These are phyloP conservation scores for Ptychobarbus kaznakovi DNA, from an alignment of 2,797 vertebrate genomes.

Conservation along the genomic window DNA sequence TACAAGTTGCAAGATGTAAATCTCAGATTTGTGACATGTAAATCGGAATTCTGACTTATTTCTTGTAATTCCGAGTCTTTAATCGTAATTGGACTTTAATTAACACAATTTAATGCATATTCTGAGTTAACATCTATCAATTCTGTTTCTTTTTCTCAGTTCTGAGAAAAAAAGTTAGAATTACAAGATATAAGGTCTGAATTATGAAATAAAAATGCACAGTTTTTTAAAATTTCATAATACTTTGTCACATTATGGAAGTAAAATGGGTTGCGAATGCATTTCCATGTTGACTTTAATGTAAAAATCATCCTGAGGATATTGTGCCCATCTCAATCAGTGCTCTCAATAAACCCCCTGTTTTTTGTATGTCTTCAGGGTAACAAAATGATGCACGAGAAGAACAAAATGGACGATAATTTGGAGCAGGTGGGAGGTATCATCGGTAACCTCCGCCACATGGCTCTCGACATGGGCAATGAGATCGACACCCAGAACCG, in stretches of 20 bases:
- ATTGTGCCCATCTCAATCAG: not conserved
- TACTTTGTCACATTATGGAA: not conserved
- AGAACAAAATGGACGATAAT: slow-evolving; percentile 99
- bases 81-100: too few species aligned
- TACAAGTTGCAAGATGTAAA: too few species aligned
- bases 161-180: not conserved
- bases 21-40: too few species aligned
- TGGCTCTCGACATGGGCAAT: slow-evolving; percentile 99
- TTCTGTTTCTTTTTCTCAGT: too few species aligned
- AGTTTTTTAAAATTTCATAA: not conserved
- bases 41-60: too few species aligned
- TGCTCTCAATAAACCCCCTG: not conserved
- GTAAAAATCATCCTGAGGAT: not conserved
- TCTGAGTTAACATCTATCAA: not conserved
- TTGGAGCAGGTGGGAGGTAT: slow-evolving; percentile 99
- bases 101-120: not conserved
- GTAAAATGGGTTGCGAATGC: not conserved
- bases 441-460: slow-evolving; percentile 98
- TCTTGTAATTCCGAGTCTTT: too few species aligned
- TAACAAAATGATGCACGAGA: slow-evolving; percentile 96
- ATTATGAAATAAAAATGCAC: not conserved
- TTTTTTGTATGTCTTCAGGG: slow-evolving; percentile 76
- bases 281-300: not conserved
- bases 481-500: slow-evolving; percentile 99
- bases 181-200: not conserved